Evolutionary conservation across 2,888 invertebrate species (phyloP).

Genomic region (Apotomis betuletana): DNA sequence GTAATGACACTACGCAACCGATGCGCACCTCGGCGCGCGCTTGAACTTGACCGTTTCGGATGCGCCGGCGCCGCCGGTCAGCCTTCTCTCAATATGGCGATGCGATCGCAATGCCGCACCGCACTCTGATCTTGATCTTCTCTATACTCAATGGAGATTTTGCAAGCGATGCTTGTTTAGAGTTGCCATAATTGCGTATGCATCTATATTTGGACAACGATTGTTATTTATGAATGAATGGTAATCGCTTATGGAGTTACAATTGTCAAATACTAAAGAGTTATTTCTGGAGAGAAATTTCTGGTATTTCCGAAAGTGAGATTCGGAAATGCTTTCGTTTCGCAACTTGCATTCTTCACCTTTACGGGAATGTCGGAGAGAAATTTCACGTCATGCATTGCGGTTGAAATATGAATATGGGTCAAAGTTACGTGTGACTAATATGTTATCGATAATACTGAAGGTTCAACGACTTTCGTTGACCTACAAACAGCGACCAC

Average conservation of each 20-base stretch:
- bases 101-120: constrained; percentile 46
- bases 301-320: constrained; percentile 8
- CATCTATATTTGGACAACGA: constrained; percentile 17
- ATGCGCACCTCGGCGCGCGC: constrained; percentile 51
- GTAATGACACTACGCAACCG: constrained; percentile 45
- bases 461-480: constrained; percentile 47
- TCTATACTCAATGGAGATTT: constrained; percentile 32
- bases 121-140: constrained; percentile 59
- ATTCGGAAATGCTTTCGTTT: not conserved
- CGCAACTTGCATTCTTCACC: constrained; percentile 1
- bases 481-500: constrained; percentile 42
- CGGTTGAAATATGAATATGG: constrained; percentile 14
- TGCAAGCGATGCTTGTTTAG: constrained; percentile 31
- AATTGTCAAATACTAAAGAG: not conserved
- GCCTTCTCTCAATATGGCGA: constrained; percentile 59
- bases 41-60: constrained; percentile 79
- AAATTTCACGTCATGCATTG: constrained; percentile 6
- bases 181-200: constrained; percentile 4
- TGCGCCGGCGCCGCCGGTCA: constrained; percentile 68
- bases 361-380: not conserved
- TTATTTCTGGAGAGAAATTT: not conserved
- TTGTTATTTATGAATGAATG: not conserved
- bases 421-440: constrained; percentile 26
- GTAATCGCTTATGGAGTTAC: not conserved
- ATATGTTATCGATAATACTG: constrained; percentile 44